Conservation (phyloP, 2,113 vertebrate genomes). For the Carettochelys insculpta region DNA sequence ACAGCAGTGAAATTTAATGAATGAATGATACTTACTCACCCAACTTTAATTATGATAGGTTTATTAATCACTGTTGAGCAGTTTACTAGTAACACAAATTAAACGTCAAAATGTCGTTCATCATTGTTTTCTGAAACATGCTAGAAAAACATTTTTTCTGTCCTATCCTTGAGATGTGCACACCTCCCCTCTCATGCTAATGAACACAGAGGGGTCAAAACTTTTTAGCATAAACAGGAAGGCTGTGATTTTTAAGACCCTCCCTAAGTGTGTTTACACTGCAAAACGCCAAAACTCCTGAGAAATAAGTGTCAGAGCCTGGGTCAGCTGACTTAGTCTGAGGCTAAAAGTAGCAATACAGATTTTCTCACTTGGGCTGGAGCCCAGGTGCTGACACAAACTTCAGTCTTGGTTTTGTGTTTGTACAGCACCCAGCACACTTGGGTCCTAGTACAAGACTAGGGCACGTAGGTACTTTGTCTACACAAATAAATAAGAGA, state of each 20-base stretch:
- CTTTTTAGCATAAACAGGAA: neutral
- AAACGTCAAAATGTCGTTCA: constrained; percentile 23
- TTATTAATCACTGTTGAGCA: constrained; percentile 38
- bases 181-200: neutral
- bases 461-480: neutral
- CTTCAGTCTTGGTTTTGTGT: neutral
- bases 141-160: neutral
- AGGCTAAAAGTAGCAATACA: neutral
- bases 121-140: constrained; percentile 5
- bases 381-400: neutral
- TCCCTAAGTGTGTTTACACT: neutral
- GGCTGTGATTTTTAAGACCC: neutral
- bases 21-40: constrained; percentile 43
- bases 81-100: constrained; percentile 12
- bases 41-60: constrained; percentile 17
- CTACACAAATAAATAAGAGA: neutral
- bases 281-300: neutral
- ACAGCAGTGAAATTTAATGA: neutral
- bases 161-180: neutral
- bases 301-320: neutral
- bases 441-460: neutral
- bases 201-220: neutral
- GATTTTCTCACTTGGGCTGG: neutral
- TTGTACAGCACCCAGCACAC: accelerated
- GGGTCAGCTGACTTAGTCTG: neutral